phyloP scores from a whole-genome alignment of 2,113 vertebrate species.

The Galemys pyrenaicus region DNA sequence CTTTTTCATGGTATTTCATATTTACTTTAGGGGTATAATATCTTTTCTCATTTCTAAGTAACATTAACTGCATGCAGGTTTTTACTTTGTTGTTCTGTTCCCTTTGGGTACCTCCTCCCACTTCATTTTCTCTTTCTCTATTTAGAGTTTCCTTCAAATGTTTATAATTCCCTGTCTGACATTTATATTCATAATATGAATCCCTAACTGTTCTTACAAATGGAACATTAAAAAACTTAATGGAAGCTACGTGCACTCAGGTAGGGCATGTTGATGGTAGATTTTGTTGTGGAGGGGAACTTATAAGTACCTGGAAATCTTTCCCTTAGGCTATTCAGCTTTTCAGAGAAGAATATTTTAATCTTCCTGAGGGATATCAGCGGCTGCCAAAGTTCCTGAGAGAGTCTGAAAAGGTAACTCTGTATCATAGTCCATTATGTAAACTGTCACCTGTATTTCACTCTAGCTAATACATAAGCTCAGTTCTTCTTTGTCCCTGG shows the following conservation, averaged over 20 bases:
- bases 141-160: not conserved
- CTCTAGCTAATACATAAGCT: not conserved
- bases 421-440: not conserved
- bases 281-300: not conserved
- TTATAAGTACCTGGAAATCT: not conserved
- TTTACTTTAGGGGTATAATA: not conserved
- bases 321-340: not conserved
- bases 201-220: not conserved
- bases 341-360: not conserved
- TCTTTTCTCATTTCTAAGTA: not conserved
- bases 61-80: not conserved
- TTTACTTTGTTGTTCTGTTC: not conserved
- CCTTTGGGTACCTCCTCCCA: rapidly evolving
- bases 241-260: not conserved
- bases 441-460: not conserved
- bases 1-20: not conserved
- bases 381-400: not conserved
- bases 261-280: not conserved
- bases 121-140: not conserved
- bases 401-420: not conserved
- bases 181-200: not conserved
- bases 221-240: not conserved
- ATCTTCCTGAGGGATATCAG: not conserved
- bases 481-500: not conserved
- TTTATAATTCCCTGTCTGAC: not conserved